A percentile compares a stretch with the other conserved stretches of the same genome.
Evolutionary conservation across 2,797 vertebrate genomes (phyloP).

Genomic region (Bradypus variegatus): DNA sequence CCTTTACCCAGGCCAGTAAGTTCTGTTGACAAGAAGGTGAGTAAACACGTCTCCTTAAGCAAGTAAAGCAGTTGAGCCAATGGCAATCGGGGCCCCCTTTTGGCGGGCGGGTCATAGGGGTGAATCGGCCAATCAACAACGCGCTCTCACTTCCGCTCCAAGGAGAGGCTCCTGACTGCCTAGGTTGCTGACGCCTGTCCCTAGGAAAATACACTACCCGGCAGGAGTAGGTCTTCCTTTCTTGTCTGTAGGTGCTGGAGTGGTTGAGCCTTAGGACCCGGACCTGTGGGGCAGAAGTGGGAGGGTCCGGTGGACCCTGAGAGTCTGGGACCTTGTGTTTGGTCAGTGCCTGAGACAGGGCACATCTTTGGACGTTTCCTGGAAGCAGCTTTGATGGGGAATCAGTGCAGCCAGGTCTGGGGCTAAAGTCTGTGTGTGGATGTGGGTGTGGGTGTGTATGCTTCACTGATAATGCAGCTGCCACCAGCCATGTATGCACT

Average conservation of each 20-base stretch:
- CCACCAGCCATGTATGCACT: not conserved
- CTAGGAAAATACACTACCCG: too few relatives aligned
- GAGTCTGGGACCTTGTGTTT: not conserved
- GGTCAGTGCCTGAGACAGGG: not conserved
- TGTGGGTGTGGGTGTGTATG: too few relatives aligned
- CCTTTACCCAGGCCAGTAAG: not conserved
- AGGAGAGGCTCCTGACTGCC: not conserved
- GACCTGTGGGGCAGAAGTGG: not conserved
- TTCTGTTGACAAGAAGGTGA: not conserved
- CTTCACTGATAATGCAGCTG: not conserved
- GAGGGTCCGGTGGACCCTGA: not conserved
- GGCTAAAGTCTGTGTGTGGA: not conserved
- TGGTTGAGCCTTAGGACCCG: not conserved
- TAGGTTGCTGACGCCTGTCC: not conserved
- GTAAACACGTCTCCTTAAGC: not conserved
- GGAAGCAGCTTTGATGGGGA: not conserved
- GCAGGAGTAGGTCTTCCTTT: too few relatives aligned
- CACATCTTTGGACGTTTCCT: not conserved
- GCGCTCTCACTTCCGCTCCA: not conserved
- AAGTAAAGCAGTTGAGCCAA: not conserved
- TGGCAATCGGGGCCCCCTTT: not conserved
- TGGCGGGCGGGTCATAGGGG: not conserved
- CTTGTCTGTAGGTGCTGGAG: not conserved
- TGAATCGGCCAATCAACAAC: too few relatives aligned
- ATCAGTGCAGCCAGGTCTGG: not conserved